Percentiles rank a stretch among this genome's conserved stretches.
Evolutionary conservation across 2,888 invertebrate species (phyloP).

Genomic region (Tiliacea aurago): DNA sequence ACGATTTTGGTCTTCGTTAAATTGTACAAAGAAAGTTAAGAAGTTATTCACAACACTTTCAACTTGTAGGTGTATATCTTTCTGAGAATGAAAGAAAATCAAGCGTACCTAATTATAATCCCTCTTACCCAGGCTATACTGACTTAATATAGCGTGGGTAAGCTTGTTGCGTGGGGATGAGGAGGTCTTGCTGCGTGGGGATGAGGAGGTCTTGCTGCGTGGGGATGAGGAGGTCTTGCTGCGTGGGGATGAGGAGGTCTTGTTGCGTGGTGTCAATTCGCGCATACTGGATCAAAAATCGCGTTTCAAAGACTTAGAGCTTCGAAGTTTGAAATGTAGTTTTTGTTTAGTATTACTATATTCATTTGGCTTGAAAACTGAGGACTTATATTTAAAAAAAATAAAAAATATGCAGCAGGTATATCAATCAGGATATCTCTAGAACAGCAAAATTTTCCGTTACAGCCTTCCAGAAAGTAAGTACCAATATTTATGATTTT

Average conservation of each 20-base stretch:
- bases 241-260: neutral
- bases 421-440: too few relatives aligned
- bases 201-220: neutral
- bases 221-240: neutral
- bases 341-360: too few relatives aligned
- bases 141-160: neutral
- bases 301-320: neutral
- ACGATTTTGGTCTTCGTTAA: neutral
- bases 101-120: constrained; percentile 14
- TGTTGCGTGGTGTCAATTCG: constrained; percentile 3
- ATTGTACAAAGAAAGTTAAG: neutral
- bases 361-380: too few relatives aligned
- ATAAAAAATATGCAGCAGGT: too few relatives aligned
- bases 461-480: too few relatives aligned
- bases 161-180: neutral
- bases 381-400: too few relatives aligned
- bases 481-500: too few relatives aligned
- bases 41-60: neutral
- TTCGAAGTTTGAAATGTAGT: neutral
- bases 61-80: neutral
- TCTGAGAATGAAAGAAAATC: constrained; percentile 2
- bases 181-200: neutral
- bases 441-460: too few relatives aligned
- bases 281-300: neutral
- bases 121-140: constrained; percentile 1